Conservation (phyloP, 1,140 invertebrate species). For the Magallana gigas region DNA sequence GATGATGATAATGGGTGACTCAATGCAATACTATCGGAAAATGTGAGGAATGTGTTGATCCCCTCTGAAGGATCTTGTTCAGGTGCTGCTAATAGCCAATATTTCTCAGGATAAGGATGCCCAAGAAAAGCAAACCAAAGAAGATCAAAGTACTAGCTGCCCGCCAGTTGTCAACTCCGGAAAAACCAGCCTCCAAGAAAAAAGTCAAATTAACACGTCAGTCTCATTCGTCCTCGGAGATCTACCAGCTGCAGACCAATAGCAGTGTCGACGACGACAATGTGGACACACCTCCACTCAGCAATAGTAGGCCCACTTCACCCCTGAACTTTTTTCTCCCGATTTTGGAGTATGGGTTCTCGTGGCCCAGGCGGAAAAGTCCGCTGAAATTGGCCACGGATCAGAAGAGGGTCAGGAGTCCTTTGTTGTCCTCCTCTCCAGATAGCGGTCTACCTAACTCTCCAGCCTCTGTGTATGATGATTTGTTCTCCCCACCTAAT, state of each 20-base stretch:
- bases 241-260: slow-evolving; percentile 38
- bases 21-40: slow-evolving; percentile 10
- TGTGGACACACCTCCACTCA: slow-evolving; percentile 37
- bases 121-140: slow-evolving; percentile 52
- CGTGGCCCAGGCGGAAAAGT: slow-evolving; percentile 58
- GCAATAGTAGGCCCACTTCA: slow-evolving; percentile 54
- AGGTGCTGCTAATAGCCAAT: not conserved
- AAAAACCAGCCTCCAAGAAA: slow-evolving; percentile 40
- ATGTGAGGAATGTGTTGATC: slow-evolving; percentile 14
- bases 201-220: slow-evolving; percentile 36
- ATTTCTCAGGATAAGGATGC: slow-evolving; percentile 44
- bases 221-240: slow-evolving; percentile 43
- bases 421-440: slow-evolving; percentile 48
- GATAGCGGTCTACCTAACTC: slow-evolving; percentile 54
- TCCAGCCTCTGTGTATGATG: slow-evolving; percentile 39
- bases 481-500: not conserved
- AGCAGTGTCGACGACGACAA: slow-evolving; percentile 46
- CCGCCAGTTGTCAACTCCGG: slow-evolving; percentile 50
- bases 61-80: slow-evolving; percentile 1
- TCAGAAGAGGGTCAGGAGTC: slow-evolving; percentile 47
- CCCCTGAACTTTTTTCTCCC: slow-evolving; percentile 53
- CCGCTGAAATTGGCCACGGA: slow-evolving; percentile 47
- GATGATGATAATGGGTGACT: slow-evolving; percentile 8
- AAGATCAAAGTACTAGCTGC: slow-evolving; percentile 20
- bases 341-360: slow-evolving; percentile 56